phyloP scores from a whole-genome alignment of 37 sponge, comb jelly and placozoan genomes.

The Aplysina aerophoba region DNA sequence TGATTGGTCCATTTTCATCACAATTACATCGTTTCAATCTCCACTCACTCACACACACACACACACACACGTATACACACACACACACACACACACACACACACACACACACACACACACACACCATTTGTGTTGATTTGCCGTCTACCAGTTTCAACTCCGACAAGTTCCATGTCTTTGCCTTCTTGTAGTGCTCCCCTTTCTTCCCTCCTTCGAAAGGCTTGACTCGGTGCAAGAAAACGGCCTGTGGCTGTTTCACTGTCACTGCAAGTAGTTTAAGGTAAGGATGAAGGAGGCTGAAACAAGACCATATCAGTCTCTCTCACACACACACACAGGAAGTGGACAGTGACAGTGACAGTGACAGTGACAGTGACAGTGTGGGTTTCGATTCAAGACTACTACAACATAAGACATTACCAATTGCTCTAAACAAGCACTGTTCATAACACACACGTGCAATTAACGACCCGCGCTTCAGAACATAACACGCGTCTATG shows the following conservation, averaged over 20 bases:
- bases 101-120: constrained; percentile 19
- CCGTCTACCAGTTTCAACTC: constrained; percentile 78
- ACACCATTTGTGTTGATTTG: constrained; percentile 25
- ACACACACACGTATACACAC: constrained; percentile 23
- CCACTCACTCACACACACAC: constrained; percentile 16
- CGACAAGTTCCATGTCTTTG: constrained; percentile 66
- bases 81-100: constrained; percentile 28
- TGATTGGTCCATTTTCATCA: no score
- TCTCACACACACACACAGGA: no score
- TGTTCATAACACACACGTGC: no score
- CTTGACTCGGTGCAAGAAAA: constrained; percentile 60
- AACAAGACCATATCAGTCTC: not conserved
- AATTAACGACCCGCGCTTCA: no score
- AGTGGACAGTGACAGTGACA: no score
- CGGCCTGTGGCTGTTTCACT: constrained; percentile 49
- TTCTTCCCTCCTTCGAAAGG: constrained; percentile 38
- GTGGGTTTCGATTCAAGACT: no score
- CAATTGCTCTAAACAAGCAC: no score
- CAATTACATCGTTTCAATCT: no score
- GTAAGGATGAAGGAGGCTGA: not conserved
- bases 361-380: no score
- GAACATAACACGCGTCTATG: no score
- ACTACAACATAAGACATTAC: no score
- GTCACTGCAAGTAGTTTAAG: constrained; percentile 17
- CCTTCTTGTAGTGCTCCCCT: constrained; percentile 51